Evolutionary conservation across 2,888 invertebrate genomes (phyloP).

Genomic region (Dimorphilus gyrociliatus): DNA sequence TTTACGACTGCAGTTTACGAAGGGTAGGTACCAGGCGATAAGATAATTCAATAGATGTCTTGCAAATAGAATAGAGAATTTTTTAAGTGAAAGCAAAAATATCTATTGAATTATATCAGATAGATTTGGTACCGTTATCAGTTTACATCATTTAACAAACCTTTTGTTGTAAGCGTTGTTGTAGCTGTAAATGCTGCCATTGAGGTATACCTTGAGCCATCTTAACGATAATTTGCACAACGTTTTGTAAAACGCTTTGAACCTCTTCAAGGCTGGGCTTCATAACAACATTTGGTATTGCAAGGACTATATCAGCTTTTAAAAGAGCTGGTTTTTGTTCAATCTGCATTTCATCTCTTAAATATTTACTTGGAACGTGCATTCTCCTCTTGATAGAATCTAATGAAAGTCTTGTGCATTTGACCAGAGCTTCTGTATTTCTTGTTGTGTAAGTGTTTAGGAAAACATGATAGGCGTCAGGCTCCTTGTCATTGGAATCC

Average conservation of each 20-base stretch:
- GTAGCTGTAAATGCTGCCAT: constrained; percentile 56
- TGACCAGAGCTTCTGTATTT: constrained; percentile 74
- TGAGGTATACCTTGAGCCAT: constrained; percentile 76
- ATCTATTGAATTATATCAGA: no score
- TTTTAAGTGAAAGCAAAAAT: no score
- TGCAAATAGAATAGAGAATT: no score
- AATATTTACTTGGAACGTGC: constrained; percentile 29
- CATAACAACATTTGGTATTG: constrained; percentile 71
- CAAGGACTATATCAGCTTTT: constrained; percentile 59
- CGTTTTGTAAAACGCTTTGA: constrained; percentile 63
- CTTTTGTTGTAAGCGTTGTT: constrained; percentile 33
- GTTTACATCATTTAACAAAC: no score
- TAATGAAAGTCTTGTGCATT: constrained; percentile 34
- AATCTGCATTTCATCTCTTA: constrained; percentile 17
- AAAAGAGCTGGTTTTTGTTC: constrained; percentile 44
- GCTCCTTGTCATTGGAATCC: constrained; percentile 28
- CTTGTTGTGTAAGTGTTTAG: constrained; percentile 58
- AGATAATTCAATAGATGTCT: no score
- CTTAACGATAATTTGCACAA: constrained; percentile 66
- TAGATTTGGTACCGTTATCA: no score
- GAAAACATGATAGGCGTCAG: constrained; percentile 30
- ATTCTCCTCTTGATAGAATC: constrained; percentile 36
- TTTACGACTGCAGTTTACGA: no score
- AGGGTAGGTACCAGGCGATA: no score
- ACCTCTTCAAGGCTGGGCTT: constrained; percentile 76